Base-by-base conservation (phyloP, 2,888 invertebrate genomes). In the Rhodophaea formosa region DNA sequence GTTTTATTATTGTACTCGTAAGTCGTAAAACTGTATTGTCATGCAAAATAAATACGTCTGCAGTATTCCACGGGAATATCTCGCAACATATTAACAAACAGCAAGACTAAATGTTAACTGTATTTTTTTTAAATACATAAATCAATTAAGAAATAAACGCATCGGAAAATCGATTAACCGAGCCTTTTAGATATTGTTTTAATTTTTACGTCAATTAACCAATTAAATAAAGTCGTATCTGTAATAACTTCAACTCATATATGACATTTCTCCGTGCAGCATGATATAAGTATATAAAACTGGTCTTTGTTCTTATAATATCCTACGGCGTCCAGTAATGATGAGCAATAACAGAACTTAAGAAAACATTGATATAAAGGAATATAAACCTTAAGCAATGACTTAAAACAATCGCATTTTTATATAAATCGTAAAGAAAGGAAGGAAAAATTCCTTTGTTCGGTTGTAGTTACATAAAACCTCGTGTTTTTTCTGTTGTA, bases 401-500 rank as follows among this genome's bases (percentile, higher is more conserved):
- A 51, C 39, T 51, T 35, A 51, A 49, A 51, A 51, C 51, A 51
- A 51, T 51, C 51, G 16, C 51, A 51, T 51, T 51, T 49, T 51
- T 51, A 51, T 35, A 35, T 17, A 32, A 51, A 35, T 35, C 51
- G 10, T 10, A 16, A 35, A 51, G 51, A 35, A 54, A 44, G 44
- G 14, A 55, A 45, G 17, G 47, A 46, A 56, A 39, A 39, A 56
- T n/a, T 49, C 16, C 56, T 56, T 56, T 56, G 56, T 56, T 56
- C 47, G 49, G 29, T 14, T 42, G 42, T 56, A 49, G 49, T 56
- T 56, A 49, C 42, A 49, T 15, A 56, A 56, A 29, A 39, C 29
- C 23, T n/a, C 29, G 39, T 43, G 42, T 56, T 56, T 55, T 56
- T 49, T 49, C 15, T 16, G 3, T 49, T 49, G 49, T 42, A 49